phyloP scores from a whole-genome alignment of 2,797 vertebrate species.

The Ptychadena robeensis region DNA sequence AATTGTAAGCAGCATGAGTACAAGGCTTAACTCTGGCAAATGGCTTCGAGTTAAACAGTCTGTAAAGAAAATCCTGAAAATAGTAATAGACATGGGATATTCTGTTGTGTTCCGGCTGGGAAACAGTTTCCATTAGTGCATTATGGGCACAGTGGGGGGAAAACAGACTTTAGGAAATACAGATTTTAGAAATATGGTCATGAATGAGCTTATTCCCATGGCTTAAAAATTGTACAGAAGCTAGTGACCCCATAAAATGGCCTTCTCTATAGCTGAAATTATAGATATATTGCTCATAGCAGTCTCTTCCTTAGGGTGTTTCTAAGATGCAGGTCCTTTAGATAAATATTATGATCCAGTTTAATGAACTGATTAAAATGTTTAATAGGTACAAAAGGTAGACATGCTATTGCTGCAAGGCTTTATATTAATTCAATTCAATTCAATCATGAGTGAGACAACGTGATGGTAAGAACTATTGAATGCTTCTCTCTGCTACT shows the following conservation, averaged over 20 bases:
- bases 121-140: conserved; percentile 46
- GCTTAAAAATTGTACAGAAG: conserved; percentile 36
- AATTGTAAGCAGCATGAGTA: conserved; percentile 54
- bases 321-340: neutral
- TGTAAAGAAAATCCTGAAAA: conserved; percentile 49
- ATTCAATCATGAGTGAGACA: neutral
- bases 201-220: conserved; percentile 19
- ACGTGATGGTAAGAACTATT: neutral
- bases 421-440: neutral
- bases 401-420: neutral
- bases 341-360: conserved; percentile 12
- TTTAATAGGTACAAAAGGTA: neutral
- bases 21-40: conserved; percentile 28
- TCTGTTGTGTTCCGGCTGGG: conserved; percentile 30
- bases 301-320: neutral
- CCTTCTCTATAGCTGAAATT: neutral
- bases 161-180: conserved; percentile 66
- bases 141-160: conserved; percentile 28
- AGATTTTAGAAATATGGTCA: conserved; percentile 64
- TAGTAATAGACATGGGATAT: conserved; percentile 34
- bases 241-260: conserved; percentile 39
- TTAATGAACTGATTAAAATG: conserved; percentile 26
- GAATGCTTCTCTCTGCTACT: neutral
- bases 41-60: conserved; percentile 55
- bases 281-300: conserved; percentile 1